Conservation (phyloP, 2,113 vertebrate genomes). For the Larimichthys crocea region DNA sequence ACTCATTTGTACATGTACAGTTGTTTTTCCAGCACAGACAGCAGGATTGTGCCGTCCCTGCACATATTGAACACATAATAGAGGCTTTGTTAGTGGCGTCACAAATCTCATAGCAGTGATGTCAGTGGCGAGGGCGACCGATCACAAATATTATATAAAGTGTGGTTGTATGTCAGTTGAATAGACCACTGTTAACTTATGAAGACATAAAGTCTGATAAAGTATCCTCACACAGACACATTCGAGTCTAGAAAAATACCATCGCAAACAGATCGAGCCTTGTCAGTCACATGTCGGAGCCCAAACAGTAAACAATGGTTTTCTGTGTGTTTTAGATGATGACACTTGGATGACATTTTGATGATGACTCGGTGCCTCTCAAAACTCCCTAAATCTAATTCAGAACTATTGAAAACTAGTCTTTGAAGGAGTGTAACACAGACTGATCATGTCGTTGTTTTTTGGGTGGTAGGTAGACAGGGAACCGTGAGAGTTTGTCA, state of each 20-base stretch:
- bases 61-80: conserved; percentile 22
- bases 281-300: conserved; percentile 10
- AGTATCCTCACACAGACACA: conserved; percentile 15
- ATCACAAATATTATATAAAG: conserved; percentile 36
- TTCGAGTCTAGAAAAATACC: conserved; percentile 5
- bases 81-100: conserved; percentile 22
- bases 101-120: conserved; percentile 14
- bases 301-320: conserved; percentile 26
- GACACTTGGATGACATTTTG: conserved; percentile 47
- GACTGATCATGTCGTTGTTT: background rate
- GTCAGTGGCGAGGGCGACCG: background rate
- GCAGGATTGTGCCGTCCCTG: background rate
- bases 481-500: background rate
- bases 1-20: background rate
- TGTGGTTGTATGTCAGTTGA: conserved; percentile 22
- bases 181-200: conserved; percentile 15
- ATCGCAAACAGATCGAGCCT: conserved; percentile 21
- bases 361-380: conserved; percentile 11
- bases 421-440: background rate
- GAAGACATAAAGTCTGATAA: conserved; percentile 8
- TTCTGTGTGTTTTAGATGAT: conserved; percentile 29
- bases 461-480: too few species aligned
- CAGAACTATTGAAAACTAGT: conserved; percentile 11
- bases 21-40: background rate
- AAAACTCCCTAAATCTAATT: conserved; percentile 30